phyloP scores from a whole-genome alignment of 2,888 invertebrate species.

The Leptopilina syphax region DNA sequence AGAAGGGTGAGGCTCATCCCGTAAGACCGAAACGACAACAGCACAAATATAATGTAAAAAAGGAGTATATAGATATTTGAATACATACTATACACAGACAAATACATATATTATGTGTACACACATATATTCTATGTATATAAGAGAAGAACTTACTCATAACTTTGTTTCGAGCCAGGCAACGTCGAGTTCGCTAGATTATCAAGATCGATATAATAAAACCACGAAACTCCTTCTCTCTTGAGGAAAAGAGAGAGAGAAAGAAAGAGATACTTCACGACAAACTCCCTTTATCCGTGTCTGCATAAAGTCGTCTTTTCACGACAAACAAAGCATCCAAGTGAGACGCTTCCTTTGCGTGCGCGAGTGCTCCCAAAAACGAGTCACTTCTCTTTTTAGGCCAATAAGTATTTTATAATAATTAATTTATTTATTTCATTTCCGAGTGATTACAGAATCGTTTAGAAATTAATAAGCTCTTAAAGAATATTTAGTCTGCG shows the following conservation, averaged over 20 bases:
- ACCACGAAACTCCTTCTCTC: slow-evolving; percentile 40
- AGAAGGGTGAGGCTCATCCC: slow-evolving; percentile 50
- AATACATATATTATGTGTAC: not conserved
- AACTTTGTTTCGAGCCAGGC: slow-evolving; percentile 27
- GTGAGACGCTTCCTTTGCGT: slow-evolving; percentile 4
- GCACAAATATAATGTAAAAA: not conserved
- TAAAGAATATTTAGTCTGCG: too few relatives aligned
- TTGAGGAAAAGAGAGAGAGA: too few relatives aligned
- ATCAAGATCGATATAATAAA: slow-evolving; percentile 48
- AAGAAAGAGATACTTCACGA: slow-evolving; percentile 5
- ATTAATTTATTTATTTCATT: too few relatives aligned
- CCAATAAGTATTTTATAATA: not conserved
- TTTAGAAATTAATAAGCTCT: too few relatives aligned
- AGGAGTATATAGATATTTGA: not conserved
- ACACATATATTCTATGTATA: not conserved
- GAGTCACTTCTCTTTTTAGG: not conserved
- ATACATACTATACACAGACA: not conserved
- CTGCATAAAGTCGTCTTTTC: slow-evolving; percentile 42
- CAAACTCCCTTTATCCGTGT: slow-evolving; percentile 36
- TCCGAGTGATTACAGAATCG: too few relatives aligned
- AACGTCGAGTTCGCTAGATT: slow-evolving; percentile 32
- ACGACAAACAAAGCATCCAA: slow-evolving; percentile 40
- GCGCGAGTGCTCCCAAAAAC: too few relatives aligned
- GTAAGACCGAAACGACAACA: slow-evolving; percentile 24
- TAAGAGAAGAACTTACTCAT: slow-evolving; percentile 19